A percentile compares a stretch with the other conserved stretches of the same genome.
phyloP scores from a whole-genome alignment of 30 jellyfish, hydroid and myxozoan species.

The Aurelia sp. region DNA sequence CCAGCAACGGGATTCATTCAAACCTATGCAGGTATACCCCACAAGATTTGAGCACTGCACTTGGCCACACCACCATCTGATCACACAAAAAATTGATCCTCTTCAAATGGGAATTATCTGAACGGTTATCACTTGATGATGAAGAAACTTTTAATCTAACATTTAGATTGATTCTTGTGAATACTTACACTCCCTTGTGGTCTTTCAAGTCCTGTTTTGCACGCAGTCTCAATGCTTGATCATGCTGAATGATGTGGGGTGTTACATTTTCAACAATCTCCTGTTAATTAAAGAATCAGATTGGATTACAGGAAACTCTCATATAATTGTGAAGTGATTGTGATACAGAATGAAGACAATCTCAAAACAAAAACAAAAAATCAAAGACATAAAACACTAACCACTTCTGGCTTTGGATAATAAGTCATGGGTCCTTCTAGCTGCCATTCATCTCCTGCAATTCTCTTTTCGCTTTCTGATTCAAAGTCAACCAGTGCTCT shows the following conservation, averaged over 20 bases:
- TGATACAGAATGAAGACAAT: too few species aligned
- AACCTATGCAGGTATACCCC: too few species aligned
- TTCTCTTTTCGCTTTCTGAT: conserved; percentile 62
- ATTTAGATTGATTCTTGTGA: background rate
- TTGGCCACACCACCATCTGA: too few species aligned
- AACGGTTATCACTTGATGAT: background rate
- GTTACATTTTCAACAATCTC: conserved; percentile 66
- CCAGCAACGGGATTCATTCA: too few species aligned
- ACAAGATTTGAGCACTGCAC: too few species aligned
- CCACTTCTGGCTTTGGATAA: conserved; percentile 96
- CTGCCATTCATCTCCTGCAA: conserved; percentile 98
- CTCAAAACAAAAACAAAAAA: background rate
- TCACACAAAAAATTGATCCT: background rate
- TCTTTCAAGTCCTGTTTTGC: conserved; percentile 87
- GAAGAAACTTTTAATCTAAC: background rate
- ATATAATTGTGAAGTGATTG: too few species aligned
- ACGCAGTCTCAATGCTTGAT: conserved; percentile 82
- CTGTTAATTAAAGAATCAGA: background rate
- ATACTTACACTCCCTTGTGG: conserved; percentile 72
- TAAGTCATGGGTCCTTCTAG: conserved; percentile 96
- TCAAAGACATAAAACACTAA: background rate
- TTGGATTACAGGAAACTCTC: background rate
- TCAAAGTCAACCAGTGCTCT: conserved; percentile 87
- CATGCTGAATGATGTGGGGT: conserved; percentile 77
- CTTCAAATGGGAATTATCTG: too few species aligned